Base-by-base conservation (phyloP, 1,140 invertebrate genomes). In the Temnothorax nylanderi region DNA sequence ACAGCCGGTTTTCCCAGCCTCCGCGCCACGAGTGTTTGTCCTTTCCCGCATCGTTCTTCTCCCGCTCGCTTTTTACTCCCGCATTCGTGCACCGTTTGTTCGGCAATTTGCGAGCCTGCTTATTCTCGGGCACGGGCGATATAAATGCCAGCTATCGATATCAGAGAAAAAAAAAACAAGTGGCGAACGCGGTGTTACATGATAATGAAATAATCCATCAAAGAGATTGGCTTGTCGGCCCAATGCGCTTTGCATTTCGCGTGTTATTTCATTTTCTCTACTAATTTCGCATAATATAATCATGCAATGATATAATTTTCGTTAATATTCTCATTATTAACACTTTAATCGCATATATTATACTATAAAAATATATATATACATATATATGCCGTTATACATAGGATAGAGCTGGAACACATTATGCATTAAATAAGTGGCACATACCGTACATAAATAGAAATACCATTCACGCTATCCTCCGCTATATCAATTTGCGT, bases 21-120 rank as follows among this genome's bases (percentile, higher is more conserved):
- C 80, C 26, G 41, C 65, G 41, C 80, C 54, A 60, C 41, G 80
- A 74, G 54, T 84, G 69, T 84, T 84, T 84, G 80, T 84, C 69
- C 72, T 75, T 75, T 49, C 26, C 41, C 69, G 67, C 78, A 71
- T 81, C 49, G 37, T 81, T 56, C 51, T 56, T 74, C 34, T 34
- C n/a, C 41, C 18, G 18, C 41, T 80, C 47, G 34, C 32, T 62
- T 84, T 84, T 75, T 75, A 41, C 54, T 51, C 54, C 47, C 54
- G 69, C n/a, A 60, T 72, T 74, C 44, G 67, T 62, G 16, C 34
- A 41, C 34, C 80, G 13, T 84, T 84, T 84, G 69, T 84, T 47
- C 32, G 41, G 41, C 54, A 49, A 84, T 84, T 84, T 62, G 69
- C 67, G 67, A 82, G 37, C 26, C 32, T 44, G 26, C 21, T 49